Conservation (phyloP, 2,888 invertebrate species). For the Pyrrhia umbra region DNA sequence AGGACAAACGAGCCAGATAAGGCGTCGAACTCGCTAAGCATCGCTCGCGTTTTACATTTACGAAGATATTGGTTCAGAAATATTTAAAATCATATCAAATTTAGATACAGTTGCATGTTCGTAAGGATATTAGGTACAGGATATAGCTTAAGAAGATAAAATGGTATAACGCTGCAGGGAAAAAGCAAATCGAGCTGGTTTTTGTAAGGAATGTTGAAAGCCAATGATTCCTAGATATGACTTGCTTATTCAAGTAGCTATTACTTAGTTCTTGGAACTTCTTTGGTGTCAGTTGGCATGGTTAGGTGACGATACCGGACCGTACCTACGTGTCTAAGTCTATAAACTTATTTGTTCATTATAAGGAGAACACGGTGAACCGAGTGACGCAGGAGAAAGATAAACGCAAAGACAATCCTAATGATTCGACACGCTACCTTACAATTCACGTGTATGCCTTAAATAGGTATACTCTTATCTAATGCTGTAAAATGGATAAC, state of each 20-base stretch:
- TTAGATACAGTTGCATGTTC: constrained; percentile 8
- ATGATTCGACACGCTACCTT: constrained; percentile 22
- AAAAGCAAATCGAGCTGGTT: background rate
- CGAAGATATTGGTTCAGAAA: constrained; percentile 47
- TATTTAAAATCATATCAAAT: constrained; percentile 29
- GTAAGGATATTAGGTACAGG: background rate
- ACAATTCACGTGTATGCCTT: background rate
- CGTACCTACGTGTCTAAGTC: constrained; percentile 21
- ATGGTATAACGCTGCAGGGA: too few relatives aligned
- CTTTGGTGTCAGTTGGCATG: constrained; percentile 13
- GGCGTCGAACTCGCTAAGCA: constrained; percentile 66
- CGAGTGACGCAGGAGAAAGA: background rate
- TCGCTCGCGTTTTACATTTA: constrained; percentile 48
- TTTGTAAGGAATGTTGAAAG: background rate
- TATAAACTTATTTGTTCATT: constrained; percentile 14
- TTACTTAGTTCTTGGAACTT: too few relatives aligned
- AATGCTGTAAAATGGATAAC: constrained; percentile 21
- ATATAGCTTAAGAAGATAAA: too few relatives aligned
- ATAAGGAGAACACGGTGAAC: constrained; percentile 1
- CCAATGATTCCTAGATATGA: background rate
- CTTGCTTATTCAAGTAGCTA: too few relatives aligned
- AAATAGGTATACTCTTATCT: background rate
- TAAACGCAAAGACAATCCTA: constrained; percentile 5
- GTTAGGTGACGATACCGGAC: constrained; percentile 2
- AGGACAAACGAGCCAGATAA: constrained; percentile 86